These are phyloP conservation scores for Mystacornis crossleyi DNA, from an alignment of 2,113 vertebrate genomes.

Conservation along the genomic window DNA sequence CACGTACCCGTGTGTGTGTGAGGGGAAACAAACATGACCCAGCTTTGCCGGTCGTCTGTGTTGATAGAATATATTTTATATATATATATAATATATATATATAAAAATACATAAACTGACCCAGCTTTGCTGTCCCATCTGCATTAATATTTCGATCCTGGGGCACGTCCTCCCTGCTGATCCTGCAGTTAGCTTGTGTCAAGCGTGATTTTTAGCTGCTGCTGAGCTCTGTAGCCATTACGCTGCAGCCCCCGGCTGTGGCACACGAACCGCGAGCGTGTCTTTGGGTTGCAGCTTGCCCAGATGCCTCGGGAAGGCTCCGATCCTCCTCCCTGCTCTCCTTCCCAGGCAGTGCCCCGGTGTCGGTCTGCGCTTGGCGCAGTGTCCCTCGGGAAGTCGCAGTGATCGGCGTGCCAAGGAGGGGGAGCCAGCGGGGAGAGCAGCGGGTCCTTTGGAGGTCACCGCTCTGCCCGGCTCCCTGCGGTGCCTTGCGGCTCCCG, in stretches of 20 bases:
- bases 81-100: no score
- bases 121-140: neutral
- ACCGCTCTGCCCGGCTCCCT: neutral
- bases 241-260: fast-evolving
- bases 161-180: fast-evolving
- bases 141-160: neutral
- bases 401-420: neutral
- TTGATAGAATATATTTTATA: neutral
- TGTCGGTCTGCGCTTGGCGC: neutral
- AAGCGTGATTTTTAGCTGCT: neutral
- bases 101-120: neutral
- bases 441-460: neutral
- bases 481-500: neutral
- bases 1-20: fast-evolving
- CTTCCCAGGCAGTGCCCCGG: neutral
- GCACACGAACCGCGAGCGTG: fast-evolving
- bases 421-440: neutral
- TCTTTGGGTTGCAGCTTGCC: neutral
- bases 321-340: fast-evolving
- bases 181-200: fast-evolving
- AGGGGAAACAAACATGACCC: neutral
- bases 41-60: neutral
- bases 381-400: neutral
- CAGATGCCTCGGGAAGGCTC: neutral
- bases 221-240: neutral